A percentile compares a stretch with the other conserved stretches of the same genome.
Evolutionary conservation across 1,140 invertebrate genomes (phyloP).

Genomic region (Rhizoglyphus robini): DNA sequence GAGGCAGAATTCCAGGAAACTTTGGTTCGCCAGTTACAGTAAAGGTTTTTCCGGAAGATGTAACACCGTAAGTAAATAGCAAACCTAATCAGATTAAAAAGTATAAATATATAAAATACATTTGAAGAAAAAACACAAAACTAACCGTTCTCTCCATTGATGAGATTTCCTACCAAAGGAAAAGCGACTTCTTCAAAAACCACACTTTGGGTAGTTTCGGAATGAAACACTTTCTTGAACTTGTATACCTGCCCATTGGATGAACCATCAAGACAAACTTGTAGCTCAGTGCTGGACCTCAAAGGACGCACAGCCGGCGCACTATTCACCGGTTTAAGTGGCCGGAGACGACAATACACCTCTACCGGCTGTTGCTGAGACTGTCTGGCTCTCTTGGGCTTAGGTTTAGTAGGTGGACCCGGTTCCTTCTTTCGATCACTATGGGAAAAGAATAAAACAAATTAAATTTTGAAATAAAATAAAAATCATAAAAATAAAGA

Average conservation of each 20-base stretch:
- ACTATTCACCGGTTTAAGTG: slow-evolving; percentile 50
- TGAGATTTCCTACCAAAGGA: slow-evolving; percentile 59
- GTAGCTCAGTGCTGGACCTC: slow-evolving; percentile 46
- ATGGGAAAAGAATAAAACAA: not conserved
- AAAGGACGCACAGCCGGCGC: slow-evolving; percentile 54
- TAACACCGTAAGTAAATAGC: slow-evolving; percentile 90
- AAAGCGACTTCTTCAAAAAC: slow-evolving; percentile 70
- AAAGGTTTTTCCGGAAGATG: slow-evolving; percentile 85
- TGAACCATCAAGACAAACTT: slow-evolving; percentile 35
- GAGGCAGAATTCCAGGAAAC: slow-evolving; percentile 69
- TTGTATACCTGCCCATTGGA: slow-evolving; percentile 30
- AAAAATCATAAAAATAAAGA: no score
- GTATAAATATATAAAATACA: not conserved
- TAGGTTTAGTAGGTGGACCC: not conserved
- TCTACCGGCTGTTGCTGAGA: slow-evolving; percentile 50
- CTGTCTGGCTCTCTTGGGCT: not conserved
- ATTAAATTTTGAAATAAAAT: no score
- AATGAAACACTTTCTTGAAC: slow-evolving; percentile 64
- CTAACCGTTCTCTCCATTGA: slow-evolving; percentile 55
- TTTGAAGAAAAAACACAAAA: not conserved
- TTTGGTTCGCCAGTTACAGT: slow-evolving; percentile 70
- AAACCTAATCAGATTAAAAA: slow-evolving; percentile 37
- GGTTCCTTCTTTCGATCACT: not conserved
- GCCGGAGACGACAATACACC: slow-evolving; percentile 67
- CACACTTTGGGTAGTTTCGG: slow-evolving; percentile 56